Percentiles rank a stretch among this genome's conserved stretches.
Conservation (phyloP, 2,797 vertebrate genomes). For the Acanthis flammea region DNA sequence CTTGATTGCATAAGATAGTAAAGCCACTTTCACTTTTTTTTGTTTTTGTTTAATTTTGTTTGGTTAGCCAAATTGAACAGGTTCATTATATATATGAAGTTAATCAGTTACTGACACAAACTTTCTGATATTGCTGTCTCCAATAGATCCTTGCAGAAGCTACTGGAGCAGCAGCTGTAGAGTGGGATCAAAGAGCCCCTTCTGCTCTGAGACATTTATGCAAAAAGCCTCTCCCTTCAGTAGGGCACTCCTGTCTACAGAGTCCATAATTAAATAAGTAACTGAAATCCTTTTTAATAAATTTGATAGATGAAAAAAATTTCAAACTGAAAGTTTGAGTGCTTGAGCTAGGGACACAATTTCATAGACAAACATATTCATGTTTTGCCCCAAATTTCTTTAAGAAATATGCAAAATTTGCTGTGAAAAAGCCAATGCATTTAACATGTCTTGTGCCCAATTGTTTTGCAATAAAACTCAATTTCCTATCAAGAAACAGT, state of each 20-base stretch:
- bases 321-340: not conserved
- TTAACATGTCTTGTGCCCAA: not conserved
- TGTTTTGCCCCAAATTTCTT: not conserved
- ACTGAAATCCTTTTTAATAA: not conserved
- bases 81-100: not conserved
- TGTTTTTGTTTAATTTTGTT: not conserved
- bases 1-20: not conserved
- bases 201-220: not conserved
- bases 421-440: not conserved
- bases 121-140: not conserved
- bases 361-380: not conserved
- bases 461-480: not conserved
- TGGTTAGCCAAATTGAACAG: not conserved
- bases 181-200: not conserved
- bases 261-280: not conserved
- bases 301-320: not conserved
- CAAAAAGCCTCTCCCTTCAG: not conserved
- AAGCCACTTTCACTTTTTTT: not conserved
- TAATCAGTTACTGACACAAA: not conserved
- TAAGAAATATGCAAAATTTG: not conserved
- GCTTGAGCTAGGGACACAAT: not conserved
- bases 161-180: not conserved
- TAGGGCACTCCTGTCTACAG: not conserved
- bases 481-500: not conserved
- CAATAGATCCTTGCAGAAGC: not conserved